Conservation (phyloP, 2,888 invertebrate species). For the Melipona beecheii region DNA sequence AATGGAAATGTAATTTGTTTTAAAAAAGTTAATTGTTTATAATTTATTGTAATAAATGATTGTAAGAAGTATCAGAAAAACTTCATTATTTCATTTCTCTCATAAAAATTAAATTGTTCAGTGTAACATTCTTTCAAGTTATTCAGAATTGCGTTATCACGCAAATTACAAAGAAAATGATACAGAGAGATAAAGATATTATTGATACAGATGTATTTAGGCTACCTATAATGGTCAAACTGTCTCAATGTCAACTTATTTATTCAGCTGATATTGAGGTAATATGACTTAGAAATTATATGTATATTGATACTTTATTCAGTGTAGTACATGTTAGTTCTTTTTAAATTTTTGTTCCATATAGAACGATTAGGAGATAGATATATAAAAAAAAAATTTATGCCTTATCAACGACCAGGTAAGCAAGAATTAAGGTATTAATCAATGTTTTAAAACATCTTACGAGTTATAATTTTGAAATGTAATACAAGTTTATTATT, state of each 20-base stretch:
- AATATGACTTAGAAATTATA: constrained; percentile 67
- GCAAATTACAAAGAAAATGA: constrained; percentile 51
- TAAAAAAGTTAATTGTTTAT: neutral
- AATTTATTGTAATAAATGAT: constrained; percentile 46
- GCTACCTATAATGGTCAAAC: constrained; percentile 59
- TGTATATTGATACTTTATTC: constrained; percentile 38
- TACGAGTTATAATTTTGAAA: constrained; percentile 17
- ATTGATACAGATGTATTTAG: constrained; percentile 74
- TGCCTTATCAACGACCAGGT: constrained; percentile 39
- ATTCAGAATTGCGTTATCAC: constrained; percentile 11
- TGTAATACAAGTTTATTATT: neutral
- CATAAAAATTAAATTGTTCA: constrained; percentile 9
- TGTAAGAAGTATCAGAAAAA: neutral
- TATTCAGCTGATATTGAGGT: constrained; percentile 68
- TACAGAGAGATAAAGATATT: constrained; percentile 60
- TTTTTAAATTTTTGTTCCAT: constrained; percentile 54
- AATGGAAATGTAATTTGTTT: constrained; percentile 9
- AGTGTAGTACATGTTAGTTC: constrained; percentile 50
- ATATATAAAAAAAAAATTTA: constrained; percentile 22
- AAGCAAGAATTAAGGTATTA: constrained; percentile 40
- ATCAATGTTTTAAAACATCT: constrained; percentile 17
- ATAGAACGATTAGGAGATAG: constrained; percentile 30
- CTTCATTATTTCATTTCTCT: neutral
- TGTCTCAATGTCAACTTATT: constrained; percentile 63
- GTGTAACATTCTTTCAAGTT: constrained; percentile 11